These are phyloP conservation scores for Mormyrus hasselquistii DNA, from an alignment of 2,797 vertebrate species.

Conservation along the genomic window DNA sequence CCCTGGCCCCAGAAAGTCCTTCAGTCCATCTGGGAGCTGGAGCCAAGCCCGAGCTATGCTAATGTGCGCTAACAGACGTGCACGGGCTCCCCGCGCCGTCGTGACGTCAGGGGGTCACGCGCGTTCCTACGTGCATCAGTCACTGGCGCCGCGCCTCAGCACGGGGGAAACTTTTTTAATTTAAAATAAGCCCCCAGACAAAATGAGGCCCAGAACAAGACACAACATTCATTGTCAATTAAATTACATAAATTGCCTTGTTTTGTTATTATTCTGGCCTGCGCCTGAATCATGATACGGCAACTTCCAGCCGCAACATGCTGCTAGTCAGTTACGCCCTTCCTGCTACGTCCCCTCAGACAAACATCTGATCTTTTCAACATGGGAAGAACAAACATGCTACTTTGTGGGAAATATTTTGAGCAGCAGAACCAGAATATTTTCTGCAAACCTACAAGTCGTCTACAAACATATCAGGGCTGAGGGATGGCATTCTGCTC, in stretches of 20 bases:
- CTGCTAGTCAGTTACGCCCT: background rate
- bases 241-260: background rate
- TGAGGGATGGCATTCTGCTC: background rate
- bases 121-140: background rate
- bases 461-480: background rate
- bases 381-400: background rate
- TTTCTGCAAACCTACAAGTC: background rate
- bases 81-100: background rate
- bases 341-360: background rate
- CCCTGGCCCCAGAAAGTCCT: background rate
- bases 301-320: background rate
- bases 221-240: background rate
- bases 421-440: background rate
- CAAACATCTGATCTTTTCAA: background rate
- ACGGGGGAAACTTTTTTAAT: background rate
- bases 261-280: background rate
- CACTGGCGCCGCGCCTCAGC: background rate
- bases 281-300: background rate
- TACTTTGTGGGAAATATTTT: background rate
- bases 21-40: background rate
- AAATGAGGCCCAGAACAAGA: background rate
- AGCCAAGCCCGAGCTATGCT: background rate
- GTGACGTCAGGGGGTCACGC: background rate
- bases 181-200: slow-evolving; percentile 1
- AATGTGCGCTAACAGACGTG: background rate